Evolutionary conservation across 2,113 vertebrate species (phyloP).

Genomic region (Boulengeromyrus knoepffleri): DNA sequence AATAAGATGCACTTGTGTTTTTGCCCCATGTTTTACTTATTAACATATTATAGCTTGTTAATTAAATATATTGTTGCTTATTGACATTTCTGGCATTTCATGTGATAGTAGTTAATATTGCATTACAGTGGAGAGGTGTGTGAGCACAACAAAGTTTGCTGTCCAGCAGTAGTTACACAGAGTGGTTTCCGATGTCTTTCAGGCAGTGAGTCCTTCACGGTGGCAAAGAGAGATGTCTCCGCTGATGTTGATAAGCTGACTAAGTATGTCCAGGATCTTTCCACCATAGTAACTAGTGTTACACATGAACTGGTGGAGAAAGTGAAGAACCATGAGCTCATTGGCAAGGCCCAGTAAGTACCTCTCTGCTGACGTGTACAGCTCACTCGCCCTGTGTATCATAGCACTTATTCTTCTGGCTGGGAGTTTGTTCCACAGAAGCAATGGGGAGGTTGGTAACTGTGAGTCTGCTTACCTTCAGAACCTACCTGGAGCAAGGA

Average conservation of each 20-base stretch:
- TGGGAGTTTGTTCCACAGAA: not conserved
- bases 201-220: slow-evolving; percentile 45
- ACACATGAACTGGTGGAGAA: slow-evolving; percentile 45
- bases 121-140: not conserved
- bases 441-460: not conserved
- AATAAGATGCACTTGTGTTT: not conserved
- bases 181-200: not conserved
- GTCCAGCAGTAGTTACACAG: not conserved
- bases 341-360: slow-evolving; percentile 51
- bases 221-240: slow-evolving; percentile 46
- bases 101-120: not conserved
- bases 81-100: not conserved
- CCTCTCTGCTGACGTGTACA: not conserved
- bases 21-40: not conserved
- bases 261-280: slow-evolving; percentile 41
- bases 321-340: slow-evolving; percentile 43
- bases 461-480: slow-evolving; percentile 14
- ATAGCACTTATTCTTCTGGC: not conserved
- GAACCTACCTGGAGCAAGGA: slow-evolving; percentile 45
- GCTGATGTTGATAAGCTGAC: slow-evolving; percentile 39
- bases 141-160: not conserved
- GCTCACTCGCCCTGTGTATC: not conserved
- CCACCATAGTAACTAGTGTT: slow-evolving; percentile 19
- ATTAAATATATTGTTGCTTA: not conserved
- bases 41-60: not conserved